Conservation (phyloP, 2,113 vertebrate species). For the Marmota flaviventris region DNA sequence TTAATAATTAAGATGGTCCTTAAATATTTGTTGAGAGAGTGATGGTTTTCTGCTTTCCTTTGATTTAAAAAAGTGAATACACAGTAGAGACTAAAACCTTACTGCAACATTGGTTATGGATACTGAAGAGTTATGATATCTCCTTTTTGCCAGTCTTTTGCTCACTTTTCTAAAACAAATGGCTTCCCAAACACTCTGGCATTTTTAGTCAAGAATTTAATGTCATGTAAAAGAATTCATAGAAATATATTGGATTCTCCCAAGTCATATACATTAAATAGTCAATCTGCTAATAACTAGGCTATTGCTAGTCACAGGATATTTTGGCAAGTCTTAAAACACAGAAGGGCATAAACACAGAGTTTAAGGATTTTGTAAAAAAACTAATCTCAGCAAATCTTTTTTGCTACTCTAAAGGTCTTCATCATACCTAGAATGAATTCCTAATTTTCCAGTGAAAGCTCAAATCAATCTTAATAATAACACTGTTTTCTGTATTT, state of each 20-base stretch:
- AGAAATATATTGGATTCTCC: constrained; percentile 37
- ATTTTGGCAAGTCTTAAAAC: background rate
- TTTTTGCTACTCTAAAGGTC: background rate
- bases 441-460: background rate
- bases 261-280: background rate
- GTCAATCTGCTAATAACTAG: background rate
- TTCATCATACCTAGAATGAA: background rate
- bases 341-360: background rate
- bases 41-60: background rate
- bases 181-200: constrained; percentile 24
- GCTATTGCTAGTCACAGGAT: background rate
- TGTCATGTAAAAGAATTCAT: constrained; percentile 4
- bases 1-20: background rate
- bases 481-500: background rate
- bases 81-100: background rate
- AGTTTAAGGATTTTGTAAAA: background rate
- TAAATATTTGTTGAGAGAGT: background rate
- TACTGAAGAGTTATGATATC: background rate
- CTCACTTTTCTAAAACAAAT: background rate
- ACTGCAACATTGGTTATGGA: background rate
- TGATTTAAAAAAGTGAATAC: background rate
- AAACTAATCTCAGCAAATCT: background rate
- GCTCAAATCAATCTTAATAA: background rate
- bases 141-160: background rate
- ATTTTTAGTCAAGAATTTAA: constrained; percentile 24